Conservation (phyloP, 2,797 vertebrate species). For the Mus caroli region DNA sequence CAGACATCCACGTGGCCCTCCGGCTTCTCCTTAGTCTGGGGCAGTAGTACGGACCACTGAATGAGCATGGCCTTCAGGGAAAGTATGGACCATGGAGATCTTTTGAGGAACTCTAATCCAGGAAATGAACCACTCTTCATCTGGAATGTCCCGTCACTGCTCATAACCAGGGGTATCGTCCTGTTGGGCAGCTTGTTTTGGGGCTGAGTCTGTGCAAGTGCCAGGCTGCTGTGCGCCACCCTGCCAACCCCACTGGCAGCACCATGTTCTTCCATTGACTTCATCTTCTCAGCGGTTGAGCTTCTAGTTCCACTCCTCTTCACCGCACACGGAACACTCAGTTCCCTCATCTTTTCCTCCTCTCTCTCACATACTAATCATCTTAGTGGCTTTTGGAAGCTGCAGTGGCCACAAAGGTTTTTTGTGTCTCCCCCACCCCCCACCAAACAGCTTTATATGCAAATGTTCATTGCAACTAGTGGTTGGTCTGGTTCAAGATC, state of each 20-base stretch:
- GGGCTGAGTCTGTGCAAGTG: neutral
- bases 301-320: neutral
- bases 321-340: neutral
- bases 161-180: neutral
- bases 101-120: neutral
- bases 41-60: neutral
- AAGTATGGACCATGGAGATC: neutral
- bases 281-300: neutral
- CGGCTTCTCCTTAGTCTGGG: neutral
- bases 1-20: neutral
- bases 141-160: neutral
- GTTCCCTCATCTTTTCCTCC: neutral
- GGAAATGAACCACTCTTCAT: neutral
- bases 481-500: neutral
- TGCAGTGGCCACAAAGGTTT: neutral
- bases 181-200: neutral
- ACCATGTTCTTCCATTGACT: neutral
- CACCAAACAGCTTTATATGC: neutral
- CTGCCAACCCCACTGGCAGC: neutral
- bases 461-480: neutral
- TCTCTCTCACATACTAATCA: neutral
- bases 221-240: neutral
- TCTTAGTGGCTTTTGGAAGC: neutral
- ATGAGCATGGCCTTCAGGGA: neutral
- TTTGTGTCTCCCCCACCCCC: too few relatives aligned